Base-by-base conservation (phyloP, 2,888 invertebrate species). In the Lepeophtheirus nordmannii region DNA sequence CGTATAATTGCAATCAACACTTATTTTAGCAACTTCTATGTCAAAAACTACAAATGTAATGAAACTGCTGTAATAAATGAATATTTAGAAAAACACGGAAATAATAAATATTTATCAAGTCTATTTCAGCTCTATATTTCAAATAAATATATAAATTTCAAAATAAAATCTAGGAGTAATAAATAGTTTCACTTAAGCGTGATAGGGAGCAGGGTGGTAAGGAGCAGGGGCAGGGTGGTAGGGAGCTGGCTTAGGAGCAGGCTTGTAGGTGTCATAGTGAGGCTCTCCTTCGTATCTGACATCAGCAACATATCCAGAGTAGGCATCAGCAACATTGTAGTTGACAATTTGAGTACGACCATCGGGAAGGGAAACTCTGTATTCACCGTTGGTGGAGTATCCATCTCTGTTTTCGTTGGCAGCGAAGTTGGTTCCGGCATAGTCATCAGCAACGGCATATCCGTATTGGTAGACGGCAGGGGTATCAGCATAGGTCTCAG, bases 241-340 rank as follows among this genome's bases (percentile, higher is more conserved):
- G 17, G 37, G 60, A 23, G 22, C 60, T 23, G 60, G 60, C 57
- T 57, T 57, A 14, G 9, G 57, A 23, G 57, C 57, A 23, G 57
- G 57, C 60, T 60, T 60, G 60, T 60, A 60, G 22, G 60, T 1
- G 37, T 30, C 60, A n/a, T 60, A 60, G 12, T 60, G 30, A 30
- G 60, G 10, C 38, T 60, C 30, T 37, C 60, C 60, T 11, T 20
- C 60, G 14, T 60, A 60, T 60, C 14, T 23, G 37, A 60, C 60
- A 60, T 60, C 60, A 60, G 22, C 60, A 17, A 60, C 60, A 60
- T 60, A 60, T 60, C 22, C 60, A 38, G 60, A 60, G 60, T 60
- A 60, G n/a, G 60, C 60, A 60, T 60, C 60, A 60, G 60, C 60
- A 23, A 60, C 60, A 7, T 60, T 60, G 60, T 60, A 60, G 60